Evolutionary conservation across 2,888 invertebrate genomes (phyloP).

Genomic region (Drosophila yooni): DNA sequence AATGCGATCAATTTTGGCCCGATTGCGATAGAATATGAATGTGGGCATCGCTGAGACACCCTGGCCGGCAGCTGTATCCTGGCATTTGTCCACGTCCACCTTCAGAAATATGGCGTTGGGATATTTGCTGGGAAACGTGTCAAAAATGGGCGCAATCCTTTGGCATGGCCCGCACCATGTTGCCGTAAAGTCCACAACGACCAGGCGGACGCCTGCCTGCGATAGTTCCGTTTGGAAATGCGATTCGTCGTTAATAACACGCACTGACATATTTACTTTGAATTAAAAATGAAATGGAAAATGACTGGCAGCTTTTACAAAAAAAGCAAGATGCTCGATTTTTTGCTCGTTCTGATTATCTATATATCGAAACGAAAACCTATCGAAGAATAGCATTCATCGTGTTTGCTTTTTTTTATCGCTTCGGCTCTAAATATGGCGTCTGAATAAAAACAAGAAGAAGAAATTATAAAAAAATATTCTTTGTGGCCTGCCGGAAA

Average conservation of each 20-base stretch:
- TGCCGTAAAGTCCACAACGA: constrained; percentile 97
- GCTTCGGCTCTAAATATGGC: constrained; percentile 61
- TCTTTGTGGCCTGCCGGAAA: constrained; percentile 54
- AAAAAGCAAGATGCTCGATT: constrained; percentile 30
- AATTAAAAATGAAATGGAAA: constrained; percentile 41
- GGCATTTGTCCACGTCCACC: constrained; percentile 95
- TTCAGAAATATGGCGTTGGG: constrained; percentile 95
- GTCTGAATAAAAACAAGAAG: constrained; percentile 58
- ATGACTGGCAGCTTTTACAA: constrained; percentile 59
- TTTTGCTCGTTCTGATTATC: background rate
- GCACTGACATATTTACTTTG: constrained; percentile 80
- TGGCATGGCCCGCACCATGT: constrained; percentile 99
- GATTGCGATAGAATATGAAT: constrained; percentile 96
- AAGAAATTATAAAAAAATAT: constrained; percentile 59
- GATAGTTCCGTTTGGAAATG: constrained; percentile 94
- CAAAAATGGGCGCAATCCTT: constrained; percentile 96
- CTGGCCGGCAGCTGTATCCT: constrained; percentile 93
- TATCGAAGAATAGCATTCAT: constrained; percentile 36
- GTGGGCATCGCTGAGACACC: constrained; percentile 99
- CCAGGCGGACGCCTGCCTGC: constrained; percentile 94
- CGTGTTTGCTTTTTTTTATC: background rate
- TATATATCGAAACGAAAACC: constrained; percentile 3
- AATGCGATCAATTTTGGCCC: constrained; percentile 92
- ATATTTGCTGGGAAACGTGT: constrained; percentile 94
- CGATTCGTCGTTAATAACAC: constrained; percentile 85